Conservation (phyloP, 2,888 invertebrate species). For the Zelleria hepariella region DNA sequence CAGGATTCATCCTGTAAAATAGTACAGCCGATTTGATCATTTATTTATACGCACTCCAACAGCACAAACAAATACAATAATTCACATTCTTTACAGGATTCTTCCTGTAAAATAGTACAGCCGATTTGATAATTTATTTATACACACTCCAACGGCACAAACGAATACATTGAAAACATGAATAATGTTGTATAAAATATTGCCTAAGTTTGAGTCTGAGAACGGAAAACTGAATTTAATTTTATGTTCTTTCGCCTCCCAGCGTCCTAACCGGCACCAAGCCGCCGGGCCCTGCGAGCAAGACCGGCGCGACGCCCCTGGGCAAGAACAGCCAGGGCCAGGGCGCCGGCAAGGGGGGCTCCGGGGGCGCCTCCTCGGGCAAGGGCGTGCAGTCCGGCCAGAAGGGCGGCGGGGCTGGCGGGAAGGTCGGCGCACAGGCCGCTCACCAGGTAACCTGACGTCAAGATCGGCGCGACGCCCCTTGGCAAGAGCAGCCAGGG, state of each 20-base stretch:
- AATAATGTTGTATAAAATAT: too few species aligned
- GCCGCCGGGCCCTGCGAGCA: constrained; percentile 66
- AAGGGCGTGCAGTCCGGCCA: background rate
- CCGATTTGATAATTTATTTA: too few species aligned
- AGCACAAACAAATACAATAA: too few species aligned
- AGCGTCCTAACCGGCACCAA: constrained; percentile 61
- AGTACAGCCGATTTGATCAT: too few species aligned
- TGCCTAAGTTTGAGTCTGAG: too few species aligned
- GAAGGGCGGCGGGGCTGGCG: constrained; percentile 34
- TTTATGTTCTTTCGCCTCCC: constrained; percentile 10
- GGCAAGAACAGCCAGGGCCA: constrained; percentile 40
- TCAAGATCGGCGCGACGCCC: constrained; percentile 20
- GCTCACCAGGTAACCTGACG: constrained; percentile 38
- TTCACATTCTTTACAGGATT: too few species aligned
- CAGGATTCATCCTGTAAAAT: too few species aligned
- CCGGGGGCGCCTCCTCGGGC: constrained; percentile 5
- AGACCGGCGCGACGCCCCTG: constrained; percentile 56
- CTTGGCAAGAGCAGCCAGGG: constrained; percentile 40
- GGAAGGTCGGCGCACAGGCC: constrained; percentile 35
- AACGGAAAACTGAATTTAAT: too few species aligned
- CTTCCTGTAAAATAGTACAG: too few species aligned
- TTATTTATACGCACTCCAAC: too few species aligned
- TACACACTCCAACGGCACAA: too few species aligned
- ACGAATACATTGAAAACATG: too few species aligned
- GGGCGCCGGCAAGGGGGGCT: constrained; percentile 30